phyloP scores from a whole-genome alignment of 2,797 vertebrate species.

The Centropyge bicolor region DNA sequence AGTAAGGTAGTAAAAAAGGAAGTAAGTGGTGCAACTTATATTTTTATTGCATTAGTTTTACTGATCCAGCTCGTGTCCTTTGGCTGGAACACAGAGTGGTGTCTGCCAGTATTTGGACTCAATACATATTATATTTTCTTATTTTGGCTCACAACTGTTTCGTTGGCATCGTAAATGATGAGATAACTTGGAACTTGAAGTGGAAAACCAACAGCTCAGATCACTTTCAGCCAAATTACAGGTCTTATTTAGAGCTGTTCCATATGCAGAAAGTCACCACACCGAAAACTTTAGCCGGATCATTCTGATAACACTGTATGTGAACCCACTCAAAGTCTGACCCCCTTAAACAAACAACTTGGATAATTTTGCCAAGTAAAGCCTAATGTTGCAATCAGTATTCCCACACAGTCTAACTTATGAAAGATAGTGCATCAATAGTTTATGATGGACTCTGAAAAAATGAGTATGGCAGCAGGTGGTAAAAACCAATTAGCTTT shows the following conservation, averaged over 20 bases:
- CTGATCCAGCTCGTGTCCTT: slow-evolving; percentile 30
- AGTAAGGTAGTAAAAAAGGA: neutral
- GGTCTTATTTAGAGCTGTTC: neutral
- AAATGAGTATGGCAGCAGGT: neutral
- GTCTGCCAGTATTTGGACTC: slow-evolving; percentile 6
- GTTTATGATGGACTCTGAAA: too few relatives aligned
- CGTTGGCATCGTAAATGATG: slow-evolving; percentile 19
- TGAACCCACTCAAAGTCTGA: neutral
- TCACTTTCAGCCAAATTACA: neutral
- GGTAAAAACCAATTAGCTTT: neutral
- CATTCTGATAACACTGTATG: rapidly evolving
- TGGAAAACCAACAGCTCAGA: slow-evolving; percentile 1
- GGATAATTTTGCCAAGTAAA: neutral
- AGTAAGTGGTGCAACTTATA: neutral
- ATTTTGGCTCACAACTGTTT: neutral
- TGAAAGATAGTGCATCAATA: neutral
- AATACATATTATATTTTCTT: slow-evolving; percentile 1
- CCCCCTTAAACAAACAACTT: neutral
- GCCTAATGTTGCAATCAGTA: neutral
- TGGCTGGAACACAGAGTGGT: neutral
- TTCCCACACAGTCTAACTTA: neutral
- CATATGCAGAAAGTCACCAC: neutral
- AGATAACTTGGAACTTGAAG: slow-evolving; percentile 10
- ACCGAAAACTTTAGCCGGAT: neutral
- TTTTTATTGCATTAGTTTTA: slow-evolving; percentile 9